These are phyloP conservation scores for Cheilinus undulatus DNA, from an alignment of 2,113 vertebrate genomes.

Conservation along the genomic window DNA sequence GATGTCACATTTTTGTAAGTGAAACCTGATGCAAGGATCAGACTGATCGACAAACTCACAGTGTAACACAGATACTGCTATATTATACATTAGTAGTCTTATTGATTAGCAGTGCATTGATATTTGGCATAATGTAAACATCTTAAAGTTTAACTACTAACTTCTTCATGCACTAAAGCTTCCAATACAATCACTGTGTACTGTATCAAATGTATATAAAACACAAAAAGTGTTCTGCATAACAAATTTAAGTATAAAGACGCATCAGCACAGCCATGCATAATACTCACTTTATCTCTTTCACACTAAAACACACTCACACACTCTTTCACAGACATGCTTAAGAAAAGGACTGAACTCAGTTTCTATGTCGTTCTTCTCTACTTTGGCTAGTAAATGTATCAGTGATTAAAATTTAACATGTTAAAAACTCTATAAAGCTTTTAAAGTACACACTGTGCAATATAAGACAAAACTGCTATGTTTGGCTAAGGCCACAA, in stretches of 20 bases:
- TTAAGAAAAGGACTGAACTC: constrained; percentile 54
- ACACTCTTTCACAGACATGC: constrained; percentile 67
- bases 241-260: constrained; percentile 59
- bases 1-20: constrained; percentile 50
- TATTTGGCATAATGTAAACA: constrained; percentile 83
- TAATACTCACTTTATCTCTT: constrained; percentile 63
- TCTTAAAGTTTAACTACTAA: constrained; percentile 70
- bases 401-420: constrained; percentile 62
- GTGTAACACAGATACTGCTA: constrained; percentile 69
- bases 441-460: constrained; percentile 82
- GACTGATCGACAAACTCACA: constrained; percentile 59
- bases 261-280: constrained; percentile 40
- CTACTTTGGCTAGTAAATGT: constrained; percentile 69
- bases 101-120: constrained; percentile 81
- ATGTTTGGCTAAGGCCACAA: constrained; percentile 76
- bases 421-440: constrained; percentile 72
- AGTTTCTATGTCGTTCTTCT: constrained; percentile 61
- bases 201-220: constrained; percentile 68
- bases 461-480: constrained; percentile 82
- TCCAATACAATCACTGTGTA: constrained; percentile 72
- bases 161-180: constrained; percentile 82
- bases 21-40: constrained; percentile 31
- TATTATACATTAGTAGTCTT: constrained; percentile 51
- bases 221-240: constrained; percentile 56
- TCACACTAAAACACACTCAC: constrained; percentile 42